A percentile compares a stretch with the other conserved stretches of the same genome.
phyloP scores from a whole-genome alignment of 2,113 vertebrate species.

The Trematomus loennbergii region DNA sequence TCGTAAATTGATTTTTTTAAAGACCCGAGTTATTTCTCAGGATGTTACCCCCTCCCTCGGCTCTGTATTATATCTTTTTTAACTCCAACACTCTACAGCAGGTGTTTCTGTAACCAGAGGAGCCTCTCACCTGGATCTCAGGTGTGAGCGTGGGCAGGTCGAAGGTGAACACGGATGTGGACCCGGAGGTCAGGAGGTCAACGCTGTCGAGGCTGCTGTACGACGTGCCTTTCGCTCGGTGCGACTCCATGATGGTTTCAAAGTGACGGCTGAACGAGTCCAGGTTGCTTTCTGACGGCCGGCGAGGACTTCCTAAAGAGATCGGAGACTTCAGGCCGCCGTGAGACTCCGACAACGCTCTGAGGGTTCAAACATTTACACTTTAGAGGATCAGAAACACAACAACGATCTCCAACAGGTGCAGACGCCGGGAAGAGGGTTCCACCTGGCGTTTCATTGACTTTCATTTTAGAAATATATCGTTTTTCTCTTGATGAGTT shows the following conservation, averaged over 20 bases:
- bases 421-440: neutral
- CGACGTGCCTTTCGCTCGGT: conserved; percentile 96
- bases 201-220: conserved; percentile 96
- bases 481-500: too few relatives aligned
- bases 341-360: conserved; percentile 48
- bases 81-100: too few relatives aligned
- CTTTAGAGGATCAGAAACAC: neutral
- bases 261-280: conserved; percentile 98
- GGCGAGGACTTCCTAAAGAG: conserved; percentile 86
- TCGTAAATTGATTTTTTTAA: too few relatives aligned
- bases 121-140: conserved; percentile 84
- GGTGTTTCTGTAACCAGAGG: too few relatives aligned
- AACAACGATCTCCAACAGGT: neutral
- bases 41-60: too few relatives aligned
- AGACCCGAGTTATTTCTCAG: too few relatives aligned
- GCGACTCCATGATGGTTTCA: conserved; percentile 97
- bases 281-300: conserved; percentile 89
- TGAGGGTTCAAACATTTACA: conserved; percentile 11
- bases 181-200: conserved; percentile 90
- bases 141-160: conserved; percentile 91
- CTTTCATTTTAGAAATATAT: too few relatives aligned
- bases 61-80: too few relatives aligned
- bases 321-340: conserved; percentile 88
- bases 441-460: neutral
- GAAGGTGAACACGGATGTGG: conserved; percentile 90